Base-by-base conservation (phyloP, 2,888 invertebrate species). In the Lithosia quadra region DNA sequence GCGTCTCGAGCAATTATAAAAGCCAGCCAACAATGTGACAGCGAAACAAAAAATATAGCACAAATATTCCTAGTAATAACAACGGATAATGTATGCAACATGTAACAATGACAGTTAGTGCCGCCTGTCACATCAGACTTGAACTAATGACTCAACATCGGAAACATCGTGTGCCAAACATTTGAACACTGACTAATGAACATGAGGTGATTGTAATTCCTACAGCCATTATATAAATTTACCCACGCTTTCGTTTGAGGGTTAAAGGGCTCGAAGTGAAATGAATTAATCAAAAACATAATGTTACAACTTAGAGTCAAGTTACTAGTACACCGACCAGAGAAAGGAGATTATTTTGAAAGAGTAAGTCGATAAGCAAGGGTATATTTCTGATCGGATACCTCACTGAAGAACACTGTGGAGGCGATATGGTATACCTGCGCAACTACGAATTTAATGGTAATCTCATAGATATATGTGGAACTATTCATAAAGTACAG, bases 111-210 rank as follows among this genome's bases (percentile, higher is more conserved):
- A 69, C 56, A 62, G 62, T 72, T 71, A 69, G 68, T 58, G 56
- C 57, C 60, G 63, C 59, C 53, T 75, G 67, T 80, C 80, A 69
- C 66, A 68, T 75, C 60, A 55, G 53, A 68, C 49, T 63, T 56
- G 62, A 66, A 73, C 68, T 68, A 75, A 70, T 81, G 81, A 79
- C 72, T 81, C 71, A 78, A 76, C 68, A 70, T 72, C 15, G 66
- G 65, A 70, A 68, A 70, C 69, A 69, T 65, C 60, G 69, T 72
- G 65, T 76, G 79, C 69, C 71, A 81, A 72, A 57, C 74, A 69
- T 70, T 73, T 63, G 67, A 73, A 73, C 69, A 62, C 58, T 69
- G 69, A 80, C 67, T 76, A 73, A 76, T 68, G 73, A 67, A 68
- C 73, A 59, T 36, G 63, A 59, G 49, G 43, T 24, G 53, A 59